Base-by-base conservation (phyloP, 2,888 invertebrate species). In the Heteromurus nitidus region DNA sequence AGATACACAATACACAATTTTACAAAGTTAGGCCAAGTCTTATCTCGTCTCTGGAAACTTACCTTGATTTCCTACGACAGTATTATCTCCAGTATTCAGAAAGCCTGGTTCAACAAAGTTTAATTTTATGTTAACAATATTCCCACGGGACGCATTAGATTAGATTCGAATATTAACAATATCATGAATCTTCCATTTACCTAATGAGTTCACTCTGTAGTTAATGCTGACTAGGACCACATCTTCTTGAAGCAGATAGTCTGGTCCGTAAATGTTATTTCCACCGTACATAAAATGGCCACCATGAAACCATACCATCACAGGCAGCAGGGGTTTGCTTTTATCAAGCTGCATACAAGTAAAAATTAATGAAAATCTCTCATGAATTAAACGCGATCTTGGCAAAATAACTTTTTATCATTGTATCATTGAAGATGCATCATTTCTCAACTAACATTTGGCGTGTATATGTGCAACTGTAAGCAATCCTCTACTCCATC, bases 211-310 rank as follows among this genome's bases (percentile, higher is more conserved):
- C 1, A 82, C 16, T 5, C 84, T 28, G 44, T 85, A 85, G 60
- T 82, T 85, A 5, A 84, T 58, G 7, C 81, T 75, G 11, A 85
- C 85, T 1, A 85, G 60, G n/a, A 85, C 44, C 26, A 84, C 69
- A 36, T 84, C 81, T 16, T 84, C 81, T 50, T 73, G 31, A 50
- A 85, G 65, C 16, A 85, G 68, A 47, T 85, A 85, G 22, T 82
- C 72, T 16, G 84, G 84, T 0, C 84, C 36, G 50, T 82, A 85
- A 11, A 75, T 30, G 50, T 75, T 75, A 0, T 79, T 64, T 2
- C 74, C 75, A 18, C 85, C 85, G 24, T 60, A 79, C 76, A 82
- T 84, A 50, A 84, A 85, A 44, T 81, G 81, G 0, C 80, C 80
- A 50, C 69, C 30, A 28, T 50, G 20, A 69, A 67, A 67, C 26